Conservation (phyloP, 2,113 vertebrate genomes). For the Coptodon bakossiorum region DNA sequence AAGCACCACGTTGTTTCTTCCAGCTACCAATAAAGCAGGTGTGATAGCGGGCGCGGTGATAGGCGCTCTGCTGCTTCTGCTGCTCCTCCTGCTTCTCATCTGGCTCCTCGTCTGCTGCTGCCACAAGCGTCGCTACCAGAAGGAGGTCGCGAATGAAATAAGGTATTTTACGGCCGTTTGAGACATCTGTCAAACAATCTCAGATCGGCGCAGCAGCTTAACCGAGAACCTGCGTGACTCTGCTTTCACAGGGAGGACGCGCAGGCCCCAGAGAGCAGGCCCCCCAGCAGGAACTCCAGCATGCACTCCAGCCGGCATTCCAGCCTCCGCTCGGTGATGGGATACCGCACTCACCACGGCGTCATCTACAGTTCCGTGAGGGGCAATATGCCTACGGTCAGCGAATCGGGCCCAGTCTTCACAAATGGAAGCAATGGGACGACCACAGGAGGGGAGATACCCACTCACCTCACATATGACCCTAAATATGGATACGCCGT, state of each 20-base stretch:
- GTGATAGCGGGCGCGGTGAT: conserved; percentile 78
- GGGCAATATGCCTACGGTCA: conserved; percentile 21
- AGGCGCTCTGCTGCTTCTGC: conserved; percentile 74
- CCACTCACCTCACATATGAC: conserved; percentile 47
- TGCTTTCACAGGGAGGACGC: conserved; percentile 59
- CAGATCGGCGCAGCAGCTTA: neutral
- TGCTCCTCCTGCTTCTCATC: conserved; percentile 78
- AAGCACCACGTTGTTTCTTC: neutral
- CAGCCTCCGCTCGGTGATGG: conserved; percentile 62
- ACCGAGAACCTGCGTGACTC: neutral
- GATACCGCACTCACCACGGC: conserved; percentile 64
- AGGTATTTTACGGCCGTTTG: conserved; percentile 56
- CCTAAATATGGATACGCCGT: conserved; percentile 68
- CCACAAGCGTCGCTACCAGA: conserved; percentile 68
- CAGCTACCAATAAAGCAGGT: conserved; percentile 63
- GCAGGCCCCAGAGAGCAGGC: conserved; percentile 63
- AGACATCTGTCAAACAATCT: neutral
- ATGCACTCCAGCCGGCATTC: conserved; percentile 53
- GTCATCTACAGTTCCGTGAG: conserved; percentile 40
- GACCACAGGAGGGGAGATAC: neutral
- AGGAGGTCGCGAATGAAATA: conserved; percentile 81
- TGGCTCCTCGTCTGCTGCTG: conserved; percentile 81
- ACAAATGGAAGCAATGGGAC: neutral
- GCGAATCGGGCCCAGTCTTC: neutral
- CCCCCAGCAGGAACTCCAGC: conserved; percentile 61